Base-by-base conservation (phyloP, 2,797 vertebrate genomes). In the Miichthys miiuy region DNA sequence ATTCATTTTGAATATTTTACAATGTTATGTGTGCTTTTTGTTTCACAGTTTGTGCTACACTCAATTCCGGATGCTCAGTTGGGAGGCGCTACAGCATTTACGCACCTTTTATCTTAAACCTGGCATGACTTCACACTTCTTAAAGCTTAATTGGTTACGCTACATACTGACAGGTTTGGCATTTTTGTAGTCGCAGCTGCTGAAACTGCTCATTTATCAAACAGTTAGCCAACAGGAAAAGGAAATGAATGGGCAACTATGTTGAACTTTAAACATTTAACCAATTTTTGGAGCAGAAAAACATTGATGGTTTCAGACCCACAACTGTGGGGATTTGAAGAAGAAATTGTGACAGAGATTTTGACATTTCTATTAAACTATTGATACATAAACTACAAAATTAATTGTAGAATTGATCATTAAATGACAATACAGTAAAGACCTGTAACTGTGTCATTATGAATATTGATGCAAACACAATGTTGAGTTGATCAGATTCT, bases 1-100 rank as follows among this genome's bases (percentile, higher is more conserved):
- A 72, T 68, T 78, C 13, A 62, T 47, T 79, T 57, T 72, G 72
- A 85, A 78, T 87, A 84, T 75, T 61, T 76, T 20, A 70, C 42
- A 14, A 4, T 3, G 16, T 5, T 12, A 13, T 62, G 52, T 65
- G 6, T 71, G 34, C 61, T 55, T 68, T 66, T 72, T 34, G 21
- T 70, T 66, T 79, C 69, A 41, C 71, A 75, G 68, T 16, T 66
- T 80, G 52, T 68, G 30, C 30, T 11, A 52, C 42, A 58, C 27
- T 77, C 55, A 60, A n/a, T 18, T 50, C 34, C 72, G 60, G 30
- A 71, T 80, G 57, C 62, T 81, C 69, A 64, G 52, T 1, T 18
- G 57, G 50, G 68, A 66, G 52, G 30, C 58, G 79, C 54, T n/a
- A n/a, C 56, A 5, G 46, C 71, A 70, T 30, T 25, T 54, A 46